Evolutionary conservation across 2,113 vertebrate genomes (phyloP).

Genomic region (Mugil cephalus): DNA sequence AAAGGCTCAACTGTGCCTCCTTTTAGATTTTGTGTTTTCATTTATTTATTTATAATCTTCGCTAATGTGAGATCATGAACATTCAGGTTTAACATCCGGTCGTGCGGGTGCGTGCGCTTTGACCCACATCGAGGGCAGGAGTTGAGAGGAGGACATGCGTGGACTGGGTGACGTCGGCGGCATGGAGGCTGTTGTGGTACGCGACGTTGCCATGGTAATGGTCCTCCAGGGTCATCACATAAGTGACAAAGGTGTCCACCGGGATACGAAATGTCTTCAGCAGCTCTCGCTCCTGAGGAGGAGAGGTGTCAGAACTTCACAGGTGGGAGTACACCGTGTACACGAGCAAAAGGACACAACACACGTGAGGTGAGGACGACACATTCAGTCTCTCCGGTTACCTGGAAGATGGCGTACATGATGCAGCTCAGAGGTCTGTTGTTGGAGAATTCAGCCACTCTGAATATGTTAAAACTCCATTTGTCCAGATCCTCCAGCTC

Average conservation of each 20-base stretch:
- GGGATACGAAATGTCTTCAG: slow-evolving; percentile 93
- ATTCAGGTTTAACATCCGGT: background rate
- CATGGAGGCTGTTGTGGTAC: slow-evolving; percentile 90
- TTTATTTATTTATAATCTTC: background rate
- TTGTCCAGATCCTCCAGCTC: slow-evolving; percentile 90
- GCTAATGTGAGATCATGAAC: background rate
- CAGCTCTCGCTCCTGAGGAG: slow-evolving; percentile 85
- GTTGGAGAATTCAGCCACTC: slow-evolving; percentile 88
- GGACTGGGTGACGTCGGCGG: slow-evolving; percentile 89
- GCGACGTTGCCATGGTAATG: slow-evolving; percentile 91
- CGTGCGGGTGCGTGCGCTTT: background rate
- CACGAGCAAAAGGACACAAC: background rate
- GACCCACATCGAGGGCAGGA: slow-evolving; percentile 87
- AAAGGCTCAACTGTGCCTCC: background rate
- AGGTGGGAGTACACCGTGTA: background rate
- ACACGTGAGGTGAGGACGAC: background rate
- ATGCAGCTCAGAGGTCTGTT: slow-evolving; percentile 90
- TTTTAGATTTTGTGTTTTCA: too few species aligned
- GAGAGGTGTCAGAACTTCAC: slow-evolving; percentile 10
- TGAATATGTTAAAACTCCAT: slow-evolving; percentile 93
- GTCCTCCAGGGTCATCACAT: slow-evolving; percentile 91
- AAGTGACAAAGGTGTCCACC: slow-evolving; percentile 88
- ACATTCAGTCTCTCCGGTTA: slow-evolving; percentile 45
- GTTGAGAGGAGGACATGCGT: slow-evolving; percentile 92
- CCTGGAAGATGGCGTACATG: slow-evolving; percentile 94